These are phyloP conservation scores for Pseudomyrmex pallidus DNA, from an alignment of 1,140 invertebrate genomes.

Conservation along the genomic window DNA sequence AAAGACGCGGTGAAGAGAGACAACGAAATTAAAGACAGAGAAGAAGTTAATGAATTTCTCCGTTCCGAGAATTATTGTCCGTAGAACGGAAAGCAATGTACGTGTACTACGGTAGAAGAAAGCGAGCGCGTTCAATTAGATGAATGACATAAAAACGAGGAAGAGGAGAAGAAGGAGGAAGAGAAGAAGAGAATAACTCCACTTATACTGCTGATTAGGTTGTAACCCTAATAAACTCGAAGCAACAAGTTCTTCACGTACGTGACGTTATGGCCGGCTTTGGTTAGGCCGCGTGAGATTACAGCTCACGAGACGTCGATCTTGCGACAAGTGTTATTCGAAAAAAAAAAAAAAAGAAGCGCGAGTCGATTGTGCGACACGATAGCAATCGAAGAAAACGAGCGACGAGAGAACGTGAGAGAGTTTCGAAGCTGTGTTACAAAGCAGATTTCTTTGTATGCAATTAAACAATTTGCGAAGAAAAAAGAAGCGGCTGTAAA, in stretches of 20 bases:
- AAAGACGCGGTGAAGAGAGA: background rate
- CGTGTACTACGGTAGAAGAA: background rate
- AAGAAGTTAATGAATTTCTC: too few species aligned
- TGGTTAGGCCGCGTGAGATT: conserved; percentile 6
- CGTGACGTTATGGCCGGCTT: background rate
- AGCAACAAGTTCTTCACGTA: conserved; percentile 24
- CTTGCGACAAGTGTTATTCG: conserved; percentile 1
- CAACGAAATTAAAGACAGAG: background rate
- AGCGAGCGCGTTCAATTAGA: background rate
- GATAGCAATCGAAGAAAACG: conserved; percentile 29
- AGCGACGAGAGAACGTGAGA: background rate
- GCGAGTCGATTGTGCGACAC: background rate
- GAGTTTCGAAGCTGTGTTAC: background rate
- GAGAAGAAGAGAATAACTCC: background rate
- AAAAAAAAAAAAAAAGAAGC: background rate
- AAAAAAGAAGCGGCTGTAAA: too few species aligned
- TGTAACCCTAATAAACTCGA: conserved; percentile 30
- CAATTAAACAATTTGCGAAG: too few species aligned
- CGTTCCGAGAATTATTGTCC: background rate
- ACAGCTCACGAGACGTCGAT: background rate
- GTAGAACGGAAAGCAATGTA: background rate
- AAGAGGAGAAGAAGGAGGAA: background rate
- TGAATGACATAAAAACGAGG: background rate
- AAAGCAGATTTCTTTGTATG: background rate
- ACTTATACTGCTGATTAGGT: conserved; percentile 32